Base-by-base conservation (phyloP, 37 sponge, comb jelly and placozoan genomes). In the Geodia barretti region DNA sequence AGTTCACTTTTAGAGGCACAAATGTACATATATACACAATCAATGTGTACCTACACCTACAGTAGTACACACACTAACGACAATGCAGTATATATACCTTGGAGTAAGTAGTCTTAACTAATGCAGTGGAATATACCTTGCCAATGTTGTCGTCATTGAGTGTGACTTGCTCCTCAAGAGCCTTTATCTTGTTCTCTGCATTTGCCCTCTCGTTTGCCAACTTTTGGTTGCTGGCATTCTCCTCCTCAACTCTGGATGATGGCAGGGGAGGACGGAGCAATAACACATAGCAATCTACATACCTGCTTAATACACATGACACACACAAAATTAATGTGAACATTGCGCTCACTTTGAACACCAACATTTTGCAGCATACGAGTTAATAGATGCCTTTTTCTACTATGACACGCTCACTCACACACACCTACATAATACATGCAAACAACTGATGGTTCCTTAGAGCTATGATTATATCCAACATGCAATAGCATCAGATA, bases 121-220 rank as follows among this genome's bases (percentile, higher is more conserved):
- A n/a, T n/a, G n/a, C n/a, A n/a, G n/a, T n/a, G n/a, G n/a, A n/a
- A n/a, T n/a, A 36, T 60, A 94, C 95, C 82, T 94, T 94, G 39
- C 85, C 72, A 28, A 91, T 83, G 54, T 73, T 68, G 74, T 94
- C 95, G 37, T 90, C 95, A 64, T 74, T 83, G 59, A 85, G 47
- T 26, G 91, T 87, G 70, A 90, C 61, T 62, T 94, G 88, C 61
- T 94, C 90, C 60, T 95, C 96, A 4, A 95, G 85, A 3, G 60
- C 41, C 43, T 92, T 92, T 35, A 95, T 89, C 79, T 85, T 92
- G 39, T 64, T 78, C 42, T 95, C 96, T 38, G 89, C 76, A 34
- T 63, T 60, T 1, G 71, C 75, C 47, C 86, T 86, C 67, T 95
- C 96, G n/a, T 41, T 35, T 31, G 72, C 28, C 39, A 95, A 33